Conservation (phyloP, 1,140 invertebrate genomes). For the Pogonus chalceus region DNA sequence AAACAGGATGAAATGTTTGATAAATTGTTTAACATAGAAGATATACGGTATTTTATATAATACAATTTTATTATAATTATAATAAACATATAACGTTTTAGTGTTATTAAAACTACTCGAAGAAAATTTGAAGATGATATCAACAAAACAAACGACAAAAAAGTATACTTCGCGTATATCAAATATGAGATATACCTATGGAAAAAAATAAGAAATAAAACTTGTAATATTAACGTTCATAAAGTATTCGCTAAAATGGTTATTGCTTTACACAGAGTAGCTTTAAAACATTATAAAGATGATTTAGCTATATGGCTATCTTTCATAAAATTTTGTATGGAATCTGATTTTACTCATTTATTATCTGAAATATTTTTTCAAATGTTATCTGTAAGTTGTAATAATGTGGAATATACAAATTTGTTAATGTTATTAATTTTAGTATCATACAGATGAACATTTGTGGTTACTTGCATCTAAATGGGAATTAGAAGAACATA, state of each 20-base stretch:
- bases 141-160: not conserved
- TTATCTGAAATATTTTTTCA: not conserved
- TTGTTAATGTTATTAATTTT: not conserved
- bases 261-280: not conserved
- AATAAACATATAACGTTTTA: not conserved
- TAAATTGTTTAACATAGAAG: not conserved
- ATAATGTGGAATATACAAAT: not conserved
- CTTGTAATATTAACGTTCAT: not conserved
- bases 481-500: not conserved
- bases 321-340: not conserved
- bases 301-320: not conserved
- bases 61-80: not conserved
- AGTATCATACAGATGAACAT: not conserved
- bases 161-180: not conserved
- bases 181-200: not conserved
- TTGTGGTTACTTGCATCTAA: not conserved
- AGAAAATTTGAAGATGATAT: not conserved
- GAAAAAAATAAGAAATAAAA: not conserved
- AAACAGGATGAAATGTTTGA: no score
- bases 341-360: not conserved
- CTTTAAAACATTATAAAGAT: not conserved
- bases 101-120: not conserved
- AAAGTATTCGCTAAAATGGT: not conserved
- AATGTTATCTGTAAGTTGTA: not conserved
- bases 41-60: not conserved